Percentiles rank a stretch among this genome's conserved stretches.
Evolutionary conservation across 2,113 vertebrate species (phyloP).

Genomic region (Mustela nigripes): DNA sequence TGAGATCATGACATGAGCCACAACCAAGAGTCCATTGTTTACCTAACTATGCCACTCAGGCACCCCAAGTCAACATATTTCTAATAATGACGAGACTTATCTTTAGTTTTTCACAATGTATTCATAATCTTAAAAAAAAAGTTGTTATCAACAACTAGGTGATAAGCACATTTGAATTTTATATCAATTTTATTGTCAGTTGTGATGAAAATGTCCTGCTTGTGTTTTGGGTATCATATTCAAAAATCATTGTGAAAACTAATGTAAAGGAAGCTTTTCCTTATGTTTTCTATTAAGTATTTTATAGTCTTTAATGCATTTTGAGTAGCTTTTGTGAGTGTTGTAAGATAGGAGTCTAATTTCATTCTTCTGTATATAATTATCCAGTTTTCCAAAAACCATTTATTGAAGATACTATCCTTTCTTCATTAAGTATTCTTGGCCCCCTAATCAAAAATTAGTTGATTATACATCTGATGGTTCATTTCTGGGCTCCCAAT

Average conservation of each 20-base stretch:
- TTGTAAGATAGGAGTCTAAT: not conserved
- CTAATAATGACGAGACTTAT: slow-evolving; percentile 20
- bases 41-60: not conserved
- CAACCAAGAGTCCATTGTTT: not conserved
- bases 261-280: not conserved
- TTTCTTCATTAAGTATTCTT: not conserved
- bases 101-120: slow-evolving; percentile 39
- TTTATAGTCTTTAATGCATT: not conserved
- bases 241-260: not conserved
- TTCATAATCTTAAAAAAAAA: not conserved
- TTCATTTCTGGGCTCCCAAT: not conserved
- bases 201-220: not conserved
- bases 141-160: not conserved
- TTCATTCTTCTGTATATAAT: not conserved
- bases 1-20: not conserved
- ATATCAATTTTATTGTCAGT: not conserved
- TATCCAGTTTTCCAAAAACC: not conserved
- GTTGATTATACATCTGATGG: not conserved
- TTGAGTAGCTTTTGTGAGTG: not conserved
- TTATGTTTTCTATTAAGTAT: not conserved
- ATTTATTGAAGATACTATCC: not conserved
- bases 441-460: not conserved
- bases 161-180: not conserved
- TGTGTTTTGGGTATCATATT: not conserved
- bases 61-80: not conserved